A percentile compares a stretch with the other conserved stretches of the same genome.
Conservation (phyloP, 2,888 invertebrate genomes). For the Corbicula japonica region DNA sequence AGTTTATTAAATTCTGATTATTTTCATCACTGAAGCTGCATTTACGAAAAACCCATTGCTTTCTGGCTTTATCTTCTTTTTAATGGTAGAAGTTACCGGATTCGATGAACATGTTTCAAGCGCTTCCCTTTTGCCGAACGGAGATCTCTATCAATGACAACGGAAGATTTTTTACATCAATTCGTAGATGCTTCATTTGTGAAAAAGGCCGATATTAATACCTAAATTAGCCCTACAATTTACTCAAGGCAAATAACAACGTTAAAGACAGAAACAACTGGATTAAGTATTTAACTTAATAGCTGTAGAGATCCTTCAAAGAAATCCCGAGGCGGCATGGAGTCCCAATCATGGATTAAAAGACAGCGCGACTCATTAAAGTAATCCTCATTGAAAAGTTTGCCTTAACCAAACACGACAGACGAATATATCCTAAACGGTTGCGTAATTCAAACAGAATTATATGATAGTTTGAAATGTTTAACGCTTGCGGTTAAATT, state of each 20-base stretch:
- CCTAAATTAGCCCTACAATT: constrained; percentile 54
- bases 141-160: too few relatives aligned
- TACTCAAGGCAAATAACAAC: constrained; percentile 45
- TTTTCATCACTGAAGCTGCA: too few relatives aligned
- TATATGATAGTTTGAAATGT: constrained; percentile 51
- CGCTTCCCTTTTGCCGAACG: too few relatives aligned
- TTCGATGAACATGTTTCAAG: too few relatives aligned
- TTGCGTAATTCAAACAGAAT: constrained; percentile 50
- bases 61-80: too few relatives aligned
- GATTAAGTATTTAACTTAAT: constrained; percentile 54
- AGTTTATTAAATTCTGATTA: too few relatives aligned
- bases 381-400: constrained; percentile 43
- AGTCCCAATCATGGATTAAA: constrained; percentile 43
- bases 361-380: constrained; percentile 31
- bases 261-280: constrained; percentile 42
- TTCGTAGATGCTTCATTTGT: constrained; percentile 15
- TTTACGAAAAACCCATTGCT: too few relatives aligned
- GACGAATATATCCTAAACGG: constrained; percentile 36
- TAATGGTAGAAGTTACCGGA: too few relatives aligned
- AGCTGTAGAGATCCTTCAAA: constrained; percentile 27
- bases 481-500: constrained; percentile 41
- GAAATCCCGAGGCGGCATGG: constrained; percentile 29
- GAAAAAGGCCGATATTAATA: constrained; percentile 47
- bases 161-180: constrained; percentile 30
- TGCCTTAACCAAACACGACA: constrained; percentile 53